phyloP scores from a whole-genome alignment of 2,797 vertebrate species.

The Anisognathus igniventris region DNA sequence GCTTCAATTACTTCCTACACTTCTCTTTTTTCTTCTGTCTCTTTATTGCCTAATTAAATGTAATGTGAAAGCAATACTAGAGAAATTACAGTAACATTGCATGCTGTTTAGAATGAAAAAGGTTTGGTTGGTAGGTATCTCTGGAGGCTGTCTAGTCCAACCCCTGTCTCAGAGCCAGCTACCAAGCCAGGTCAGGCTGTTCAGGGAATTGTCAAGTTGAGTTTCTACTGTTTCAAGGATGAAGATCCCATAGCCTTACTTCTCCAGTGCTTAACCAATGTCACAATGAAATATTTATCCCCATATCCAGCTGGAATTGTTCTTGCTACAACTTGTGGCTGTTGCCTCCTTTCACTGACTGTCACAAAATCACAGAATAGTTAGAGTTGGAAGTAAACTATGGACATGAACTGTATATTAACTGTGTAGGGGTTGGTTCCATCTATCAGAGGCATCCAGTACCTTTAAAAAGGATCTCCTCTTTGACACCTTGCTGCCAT shows the following conservation, averaged over 20 bases:
- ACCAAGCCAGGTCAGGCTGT: neutral
- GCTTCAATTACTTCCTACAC: neutral
- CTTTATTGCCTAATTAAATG: neutral
- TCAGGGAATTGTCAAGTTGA: neutral
- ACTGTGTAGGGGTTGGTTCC: neutral
- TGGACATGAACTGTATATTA: neutral
- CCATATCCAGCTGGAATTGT: neutral
- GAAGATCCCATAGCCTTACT: neutral
- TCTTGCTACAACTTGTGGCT: neutral
- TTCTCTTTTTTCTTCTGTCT: neutral
- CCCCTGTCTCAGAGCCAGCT: neutral
- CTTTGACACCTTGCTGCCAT: neutral
- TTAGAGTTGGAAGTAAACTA: neutral
- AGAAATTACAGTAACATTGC: neutral
- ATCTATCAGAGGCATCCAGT: neutral
- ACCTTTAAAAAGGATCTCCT: neutral
- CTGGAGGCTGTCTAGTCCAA: neutral
- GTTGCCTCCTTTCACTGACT: neutral
- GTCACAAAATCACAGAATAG: neutral
- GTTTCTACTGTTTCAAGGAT: neutral
- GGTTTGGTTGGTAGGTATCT: neutral
- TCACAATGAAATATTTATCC: neutral
- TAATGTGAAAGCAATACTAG: neutral
- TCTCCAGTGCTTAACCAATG: neutral
- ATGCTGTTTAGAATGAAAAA: neutral